A percentile compares a stretch with the other conserved stretches of the same genome.
Evolutionary conservation across 92 coral and sea anemone genomes (phyloP).

Genomic region (Palythoa grandis): DNA sequence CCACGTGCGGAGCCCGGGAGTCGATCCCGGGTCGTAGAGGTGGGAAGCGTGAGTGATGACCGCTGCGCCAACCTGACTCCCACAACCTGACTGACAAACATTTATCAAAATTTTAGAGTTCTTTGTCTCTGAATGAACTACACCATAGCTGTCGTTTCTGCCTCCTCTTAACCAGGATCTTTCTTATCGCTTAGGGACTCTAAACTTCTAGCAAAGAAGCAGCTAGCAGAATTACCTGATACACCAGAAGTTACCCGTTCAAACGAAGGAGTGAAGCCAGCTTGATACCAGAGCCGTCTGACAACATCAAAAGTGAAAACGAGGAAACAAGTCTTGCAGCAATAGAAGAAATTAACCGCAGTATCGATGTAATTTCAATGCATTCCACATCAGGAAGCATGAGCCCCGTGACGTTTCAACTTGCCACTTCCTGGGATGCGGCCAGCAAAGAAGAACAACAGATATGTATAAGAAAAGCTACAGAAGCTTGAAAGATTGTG

Average conservation of each 20-base stretch:
- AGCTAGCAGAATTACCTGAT: neutral
- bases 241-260: neutral
- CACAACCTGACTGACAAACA: no score
- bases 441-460: conserved; percentile 32
- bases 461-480: conserved; percentile 45
- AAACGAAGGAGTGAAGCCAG: neutral
- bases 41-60: no score
- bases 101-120: no score
- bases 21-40: no score
- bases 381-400: conserved; percentile 44
- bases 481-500: conserved; percentile 54
- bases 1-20: no score
- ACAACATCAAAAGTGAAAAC: neutral
- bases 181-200: neutral
- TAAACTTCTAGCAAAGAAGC: neutral
- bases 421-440: conserved; percentile 34
- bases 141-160: neutral
- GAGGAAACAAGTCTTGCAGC: conserved; percentile 1
- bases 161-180: neutral
- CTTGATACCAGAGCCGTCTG: conserved; percentile 9
- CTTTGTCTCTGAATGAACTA: neutral
- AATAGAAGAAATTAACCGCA: conserved; percentile 20
- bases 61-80: no score
- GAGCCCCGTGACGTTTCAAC: conserved; percentile 39
- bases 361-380: conserved; percentile 31